Percentiles rank a stretch among this genome's conserved stretches.
These are phyloP conservation scores for Pseudochirops cupreus DNA, from an alignment of 2,797 vertebrate genomes.

Conservation along the genomic window DNA sequence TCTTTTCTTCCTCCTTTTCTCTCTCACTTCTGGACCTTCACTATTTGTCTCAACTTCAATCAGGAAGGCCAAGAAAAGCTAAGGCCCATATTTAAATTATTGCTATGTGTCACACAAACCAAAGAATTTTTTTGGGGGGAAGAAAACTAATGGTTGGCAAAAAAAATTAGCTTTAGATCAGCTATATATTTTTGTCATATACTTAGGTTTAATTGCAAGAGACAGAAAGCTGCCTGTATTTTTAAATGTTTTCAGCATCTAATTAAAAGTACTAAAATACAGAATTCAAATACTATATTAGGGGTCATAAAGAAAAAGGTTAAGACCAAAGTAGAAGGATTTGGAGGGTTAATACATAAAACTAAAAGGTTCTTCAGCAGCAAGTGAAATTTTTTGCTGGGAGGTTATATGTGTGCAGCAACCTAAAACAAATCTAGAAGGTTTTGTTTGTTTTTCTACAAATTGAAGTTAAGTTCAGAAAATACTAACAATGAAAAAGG, in stretches of 20 bases:
- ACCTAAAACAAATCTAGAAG: constrained; percentile 62
- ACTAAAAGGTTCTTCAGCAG: constrained; percentile 28
- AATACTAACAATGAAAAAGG: constrained; percentile 36
- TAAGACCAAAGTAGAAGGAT: neutral
- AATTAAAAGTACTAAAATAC: neutral
- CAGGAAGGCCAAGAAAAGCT: constrained; percentile 18
- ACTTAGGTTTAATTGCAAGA: neutral
- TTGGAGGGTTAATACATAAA: constrained; percentile 18
- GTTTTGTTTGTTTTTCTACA: constrained; percentile 20
- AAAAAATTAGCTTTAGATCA: constrained; percentile 48
- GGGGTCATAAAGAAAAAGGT: neutral
- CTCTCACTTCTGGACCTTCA: constrained; percentile 21
- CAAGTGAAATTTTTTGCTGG: constrained; percentile 60
- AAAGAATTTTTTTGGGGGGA: constrained; percentile 36
- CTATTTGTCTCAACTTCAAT: constrained; percentile 53
- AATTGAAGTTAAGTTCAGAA: constrained; percentile 47
- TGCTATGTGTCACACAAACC: constrained; percentile 35
- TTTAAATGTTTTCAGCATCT: neutral
- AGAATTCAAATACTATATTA: neutral
- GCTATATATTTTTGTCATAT: constrained; percentile 47
- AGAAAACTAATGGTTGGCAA: constrained; percentile 32
- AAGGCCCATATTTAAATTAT: constrained; percentile 20
- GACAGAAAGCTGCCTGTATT: neutral
- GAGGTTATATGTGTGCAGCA: constrained; percentile 30
- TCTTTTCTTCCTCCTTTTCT: constrained; percentile 14